Base-by-base conservation (phyloP, 2,888 invertebrate species). In the Palloptera scutellata region DNA sequence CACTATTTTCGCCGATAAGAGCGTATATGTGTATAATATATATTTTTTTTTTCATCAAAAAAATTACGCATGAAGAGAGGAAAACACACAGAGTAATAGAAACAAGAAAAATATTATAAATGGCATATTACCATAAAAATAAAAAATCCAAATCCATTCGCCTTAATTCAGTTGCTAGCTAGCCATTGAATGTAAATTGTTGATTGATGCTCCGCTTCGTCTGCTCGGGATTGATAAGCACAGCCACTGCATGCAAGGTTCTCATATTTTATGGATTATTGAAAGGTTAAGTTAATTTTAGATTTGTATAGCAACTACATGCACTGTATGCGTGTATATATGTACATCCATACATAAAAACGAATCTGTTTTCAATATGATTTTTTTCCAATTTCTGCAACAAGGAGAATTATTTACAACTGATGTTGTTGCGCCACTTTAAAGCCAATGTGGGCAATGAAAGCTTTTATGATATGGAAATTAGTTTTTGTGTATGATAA, bases 131-230 rank as follows among this genome's bases (percentile, higher is more conserved):
- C 54, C 61, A 60, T 69, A 68, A 72, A 73, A 70, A 68, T 30
- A 52, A 48, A 57, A 61, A 60, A 66, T 53, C 51, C 48, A 10
- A 30, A 4, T 30, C 30, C 30, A 30, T n/a, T 20, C 57, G 57
- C 70, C 66, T 79, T 77, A 77, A 78, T 78, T 79, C 77, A 74
- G 72, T 76, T 77, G 78, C 78, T 79, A 76, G 78, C 42, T 53
- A 43, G 61, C 78, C 79, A 30, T 79, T 79, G 81, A 80, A 77
- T 81, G 80, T 78, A 81, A 80, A 80, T 74, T 74, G 76, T 80
- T 80, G 80, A 80, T 80, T 81, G 82, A 80, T 80, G 82, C 77
- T 75, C 73, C 69, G 74, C 73, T 76, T 75, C 76, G 80, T 77
- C 78, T 80, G 80, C 73, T 70, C 72, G 70, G 65, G 68, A 73